A percentile compares a stretch with the other conserved stretches of the same genome.
Evolutionary conservation across 2,888 invertebrate genomes (phyloP).

Genomic region (Apocheima hispidaria): DNA sequence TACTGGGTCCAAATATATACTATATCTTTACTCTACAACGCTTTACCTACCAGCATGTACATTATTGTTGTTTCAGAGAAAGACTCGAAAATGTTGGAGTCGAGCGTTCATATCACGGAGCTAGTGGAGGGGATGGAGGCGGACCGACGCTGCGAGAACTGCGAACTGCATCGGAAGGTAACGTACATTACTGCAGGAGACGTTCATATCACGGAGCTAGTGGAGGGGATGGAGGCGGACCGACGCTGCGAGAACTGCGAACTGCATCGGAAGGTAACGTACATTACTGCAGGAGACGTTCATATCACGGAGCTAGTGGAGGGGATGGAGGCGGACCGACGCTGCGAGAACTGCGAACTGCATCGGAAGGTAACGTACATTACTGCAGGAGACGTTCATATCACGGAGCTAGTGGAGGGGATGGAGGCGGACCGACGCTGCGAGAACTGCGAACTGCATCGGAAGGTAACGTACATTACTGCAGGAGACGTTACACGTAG

Average conservation of each 20-base stretch:
- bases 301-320: constrained; percentile 71
- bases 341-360: constrained; percentile 71
- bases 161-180: constrained; percentile 73
- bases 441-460: constrained; percentile 70
- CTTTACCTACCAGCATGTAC: too few relatives aligned
- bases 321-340: constrained; percentile 57
- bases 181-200: neutral
- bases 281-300: constrained; percentile 31
- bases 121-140: constrained; percentile 65
- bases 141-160: constrained; percentile 66
- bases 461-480: constrained; percentile 58
- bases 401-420: constrained; percentile 70
- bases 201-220: constrained; percentile 71
- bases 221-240: constrained; percentile 60
- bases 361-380: constrained; percentile 64
- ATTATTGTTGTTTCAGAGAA: constrained; percentile 53
- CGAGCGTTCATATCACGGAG: constrained; percentile 70
- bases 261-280: constrained; percentile 67
- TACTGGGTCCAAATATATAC: too few relatives aligned
- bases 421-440: constrained; percentile 61
- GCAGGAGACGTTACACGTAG: neutral
- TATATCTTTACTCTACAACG: too few relatives aligned
- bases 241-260: constrained; percentile 71
- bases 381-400: constrained; percentile 49
- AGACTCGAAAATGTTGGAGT: constrained; percentile 71